These are phyloP conservation scores for Gnatocerus cornutus DNA, from an alignment of 2,888 invertebrate species.

Conservation along the genomic window DNA sequence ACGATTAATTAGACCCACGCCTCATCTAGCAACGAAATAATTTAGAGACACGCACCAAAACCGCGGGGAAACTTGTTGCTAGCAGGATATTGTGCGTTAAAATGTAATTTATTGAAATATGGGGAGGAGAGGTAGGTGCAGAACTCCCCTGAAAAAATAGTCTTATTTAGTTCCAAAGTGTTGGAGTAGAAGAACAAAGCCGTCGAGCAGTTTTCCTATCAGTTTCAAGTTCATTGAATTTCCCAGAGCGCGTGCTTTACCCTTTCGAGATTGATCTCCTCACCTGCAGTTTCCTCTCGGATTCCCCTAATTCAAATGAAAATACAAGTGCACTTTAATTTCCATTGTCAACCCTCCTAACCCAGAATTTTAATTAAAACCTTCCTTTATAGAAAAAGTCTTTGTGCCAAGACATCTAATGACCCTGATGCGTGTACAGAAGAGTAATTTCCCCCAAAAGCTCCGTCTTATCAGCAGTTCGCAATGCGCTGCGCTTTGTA, in stretches of 20 bases:
- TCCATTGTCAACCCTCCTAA: background rate
- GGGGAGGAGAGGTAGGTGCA: too few species aligned
- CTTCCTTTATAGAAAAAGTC: constrained; percentile 13
- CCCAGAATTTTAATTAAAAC: constrained; percentile 26
- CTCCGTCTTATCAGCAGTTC: constrained; percentile 38
- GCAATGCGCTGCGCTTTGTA: constrained; percentile 28
- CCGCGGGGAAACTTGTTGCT: constrained; percentile 34
- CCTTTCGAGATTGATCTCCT: too few species aligned
- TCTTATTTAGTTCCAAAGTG: too few species aligned
- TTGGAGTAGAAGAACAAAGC: constrained; percentile 5
- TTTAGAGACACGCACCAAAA: constrained; percentile 33
- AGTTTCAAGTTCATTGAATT: background rate
- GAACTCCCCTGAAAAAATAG: too few species aligned
- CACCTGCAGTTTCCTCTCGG: background rate
- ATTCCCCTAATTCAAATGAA: constrained; percentile 7
- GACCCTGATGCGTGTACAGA: constrained; percentile 34
- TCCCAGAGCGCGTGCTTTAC: background rate
- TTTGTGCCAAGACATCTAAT: constrained; percentile 18
- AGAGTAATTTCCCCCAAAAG: constrained; percentile 25
- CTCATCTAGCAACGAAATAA: constrained; percentile 39
- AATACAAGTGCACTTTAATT: constrained; percentile 23
- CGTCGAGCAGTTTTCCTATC: background rate
- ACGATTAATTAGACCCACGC: constrained; percentile 42
- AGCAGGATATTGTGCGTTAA: constrained; percentile 9
- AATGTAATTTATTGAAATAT: background rate